These are phyloP conservation scores for Parthenolecanium corni DNA, from an alignment of 2,888 invertebrate genomes.

Conservation along the genomic window DNA sequence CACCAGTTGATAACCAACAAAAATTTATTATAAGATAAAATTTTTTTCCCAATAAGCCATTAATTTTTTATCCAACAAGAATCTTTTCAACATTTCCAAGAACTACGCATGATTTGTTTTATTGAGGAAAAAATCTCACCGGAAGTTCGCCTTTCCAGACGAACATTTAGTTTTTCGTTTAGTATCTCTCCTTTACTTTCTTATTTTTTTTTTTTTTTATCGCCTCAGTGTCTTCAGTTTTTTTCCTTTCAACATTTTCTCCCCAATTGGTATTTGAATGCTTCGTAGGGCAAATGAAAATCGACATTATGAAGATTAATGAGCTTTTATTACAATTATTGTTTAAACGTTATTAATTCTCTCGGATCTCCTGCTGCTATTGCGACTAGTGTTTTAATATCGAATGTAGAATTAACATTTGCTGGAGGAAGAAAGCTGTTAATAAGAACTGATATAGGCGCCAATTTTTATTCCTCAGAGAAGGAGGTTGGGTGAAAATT, in stretches of 20 bases:
- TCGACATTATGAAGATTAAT: conserved; percentile 27
- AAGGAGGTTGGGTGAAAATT: too few species aligned
- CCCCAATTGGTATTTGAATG: not conserved
- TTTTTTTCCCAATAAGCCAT: not conserved
- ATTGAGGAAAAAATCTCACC: not conserved
- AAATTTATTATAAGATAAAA: too few species aligned
- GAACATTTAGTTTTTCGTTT: not conserved
- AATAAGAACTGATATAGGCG: too few species aligned
- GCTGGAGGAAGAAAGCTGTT: too few species aligned
- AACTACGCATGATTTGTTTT: conserved; percentile 22
- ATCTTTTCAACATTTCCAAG: conserved; percentile 7
- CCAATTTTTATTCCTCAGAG: too few species aligned
- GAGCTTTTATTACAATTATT: conserved; percentile 22
- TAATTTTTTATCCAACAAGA: conserved; percentile 12
- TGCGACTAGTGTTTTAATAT: too few species aligned
- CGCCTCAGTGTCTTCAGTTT: not conserved
- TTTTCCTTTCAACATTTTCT: not conserved
- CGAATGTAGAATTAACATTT: too few species aligned
- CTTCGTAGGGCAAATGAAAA: conserved; percentile 6
- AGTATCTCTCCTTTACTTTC: not conserved
- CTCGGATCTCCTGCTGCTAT: not conserved
- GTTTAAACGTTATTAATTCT: conserved; percentile 23
- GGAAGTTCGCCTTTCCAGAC: not conserved
- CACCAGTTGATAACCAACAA: too few species aligned
- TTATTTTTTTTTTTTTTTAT: not conserved